Conservation (phyloP, 2,888 invertebrate species). For the Acanthosepion esculentum region DNA sequence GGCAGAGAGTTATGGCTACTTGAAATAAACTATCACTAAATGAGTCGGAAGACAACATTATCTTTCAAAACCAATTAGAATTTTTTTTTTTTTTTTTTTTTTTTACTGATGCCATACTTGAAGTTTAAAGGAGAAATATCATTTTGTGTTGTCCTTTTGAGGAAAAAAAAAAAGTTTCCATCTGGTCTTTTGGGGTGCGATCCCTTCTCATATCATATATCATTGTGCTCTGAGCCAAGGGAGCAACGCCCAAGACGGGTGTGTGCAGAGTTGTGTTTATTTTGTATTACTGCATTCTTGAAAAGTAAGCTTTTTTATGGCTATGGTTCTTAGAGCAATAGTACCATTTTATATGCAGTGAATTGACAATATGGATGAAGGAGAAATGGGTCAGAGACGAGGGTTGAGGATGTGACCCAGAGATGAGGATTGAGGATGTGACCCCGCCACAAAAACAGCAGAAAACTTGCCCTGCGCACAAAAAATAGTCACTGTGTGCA, state of each 20-base stretch:
- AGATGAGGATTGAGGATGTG: not conserved
- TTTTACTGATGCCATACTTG: not conserved
- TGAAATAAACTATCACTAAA: not conserved
- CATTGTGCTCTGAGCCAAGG: not conserved
- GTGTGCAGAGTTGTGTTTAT: not conserved
- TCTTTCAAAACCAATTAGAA: not conserved
- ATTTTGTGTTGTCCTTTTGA: not conserved
- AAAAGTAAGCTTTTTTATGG: not conserved
- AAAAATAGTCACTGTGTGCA: not conserved
- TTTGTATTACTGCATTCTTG: slow-evolving; percentile 9
- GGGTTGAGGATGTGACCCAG: not conserved
- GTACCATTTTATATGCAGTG: not conserved
- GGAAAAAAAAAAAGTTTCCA: not conserved
- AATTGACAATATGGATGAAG: not conserved
- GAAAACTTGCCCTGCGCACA: not conserved
- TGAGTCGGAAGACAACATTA: not conserved
- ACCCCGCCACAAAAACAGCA: not conserved
- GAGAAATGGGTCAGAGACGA: not conserved
- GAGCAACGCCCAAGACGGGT: not conserved
- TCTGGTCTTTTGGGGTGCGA: not conserved
- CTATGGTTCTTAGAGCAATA: not conserved
- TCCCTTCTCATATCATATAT: not conserved
- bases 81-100: not conserved
- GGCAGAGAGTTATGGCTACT: not conserved
- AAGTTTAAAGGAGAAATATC: not conserved